Conservation (phyloP, 2,888 invertebrate genomes). For the Unio delphinus region DNA sequence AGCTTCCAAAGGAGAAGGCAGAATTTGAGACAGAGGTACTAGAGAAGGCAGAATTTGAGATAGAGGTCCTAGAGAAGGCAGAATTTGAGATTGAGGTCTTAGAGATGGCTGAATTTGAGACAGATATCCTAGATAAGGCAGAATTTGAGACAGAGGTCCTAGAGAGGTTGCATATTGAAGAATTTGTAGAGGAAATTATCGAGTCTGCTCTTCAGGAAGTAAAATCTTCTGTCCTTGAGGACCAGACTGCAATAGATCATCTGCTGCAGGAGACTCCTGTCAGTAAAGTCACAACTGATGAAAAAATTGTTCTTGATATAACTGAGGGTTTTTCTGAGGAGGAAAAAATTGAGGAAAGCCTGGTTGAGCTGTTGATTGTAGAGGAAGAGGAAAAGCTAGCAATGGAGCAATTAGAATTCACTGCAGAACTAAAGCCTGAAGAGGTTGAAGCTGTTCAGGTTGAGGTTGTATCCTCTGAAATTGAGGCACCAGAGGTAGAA, state of each 20-base stretch:
- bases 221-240: not conserved
- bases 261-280: too few species aligned
- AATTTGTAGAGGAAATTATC: conserved; percentile 8
- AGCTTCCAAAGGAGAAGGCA: conserved; percentile 4
- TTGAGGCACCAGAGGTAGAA: too few species aligned
- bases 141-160: conserved; percentile 10
- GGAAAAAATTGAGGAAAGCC: conserved; percentile 8
- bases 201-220: conserved; percentile 4
- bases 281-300: not conserved
- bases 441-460: not conserved
- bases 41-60: conserved; percentile 10
- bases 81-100: conserved; percentile 4
- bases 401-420: conserved; percentile 1
- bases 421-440: conserved; percentile 11
- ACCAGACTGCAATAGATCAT: not conserved
- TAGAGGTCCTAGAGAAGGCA: not conserved
- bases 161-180: conserved; percentile 8
- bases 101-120: conserved; percentile 7
- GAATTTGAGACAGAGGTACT: conserved; percentile 10
- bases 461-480: too few species aligned
- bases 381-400: conserved; percentile 7
- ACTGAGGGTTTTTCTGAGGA: conserved; percentile 10
- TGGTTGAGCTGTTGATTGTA: conserved; percentile 6
- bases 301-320: conserved; percentile 1
- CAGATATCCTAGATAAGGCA: not conserved